Evolutionary conservation across 2,888 invertebrate species (phyloP).

Genomic region (Apodemia mormo): DNA sequence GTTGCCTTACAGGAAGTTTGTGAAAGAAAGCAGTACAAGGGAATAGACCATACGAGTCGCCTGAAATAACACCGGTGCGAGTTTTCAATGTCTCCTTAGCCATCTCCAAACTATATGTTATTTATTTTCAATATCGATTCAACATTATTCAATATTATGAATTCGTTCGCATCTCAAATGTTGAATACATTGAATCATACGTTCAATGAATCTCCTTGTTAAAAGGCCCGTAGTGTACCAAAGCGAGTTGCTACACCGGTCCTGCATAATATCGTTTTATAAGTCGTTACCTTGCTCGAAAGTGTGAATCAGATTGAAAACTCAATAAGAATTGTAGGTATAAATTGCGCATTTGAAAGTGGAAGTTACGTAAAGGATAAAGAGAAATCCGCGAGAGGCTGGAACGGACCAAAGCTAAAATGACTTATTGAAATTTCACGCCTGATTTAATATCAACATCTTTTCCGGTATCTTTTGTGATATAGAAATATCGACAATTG

Average conservation of each 20-base stretch:
- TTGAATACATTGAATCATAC: too few relatives aligned
- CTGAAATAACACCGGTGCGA: too few relatives aligned
- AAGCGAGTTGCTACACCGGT: conserved; percentile 5
- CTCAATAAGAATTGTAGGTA: conserved; percentile 34
- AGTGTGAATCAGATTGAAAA: conserved; percentile 30
- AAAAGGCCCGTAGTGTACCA: too few relatives aligned
- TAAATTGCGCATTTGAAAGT: conserved; percentile 31
- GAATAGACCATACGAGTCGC: too few relatives aligned
- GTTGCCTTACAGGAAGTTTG: too few relatives aligned
- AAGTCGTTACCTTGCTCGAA: conserved; percentile 24
- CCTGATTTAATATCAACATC: neutral
- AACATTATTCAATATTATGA: too few relatives aligned
- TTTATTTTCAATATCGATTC: too few relatives aligned
- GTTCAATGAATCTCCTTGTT: too few relatives aligned
- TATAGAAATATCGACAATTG: neutral
- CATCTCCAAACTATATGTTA: too few relatives aligned
- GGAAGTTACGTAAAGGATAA: conserved; percentile 39
- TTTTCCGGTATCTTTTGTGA: neutral
- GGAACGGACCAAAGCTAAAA: conserved; percentile 36
- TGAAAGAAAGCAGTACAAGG: too few relatives aligned
- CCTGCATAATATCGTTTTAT: conserved; percentile 11
- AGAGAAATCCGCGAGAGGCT: conserved; percentile 39
- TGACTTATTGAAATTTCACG: conserved; percentile 25
- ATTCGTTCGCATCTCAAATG: too few relatives aligned
- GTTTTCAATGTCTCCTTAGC: too few relatives aligned